phyloP scores from a whole-genome alignment of 2,797 vertebrate genomes.

The Tapera naevia region DNA sequence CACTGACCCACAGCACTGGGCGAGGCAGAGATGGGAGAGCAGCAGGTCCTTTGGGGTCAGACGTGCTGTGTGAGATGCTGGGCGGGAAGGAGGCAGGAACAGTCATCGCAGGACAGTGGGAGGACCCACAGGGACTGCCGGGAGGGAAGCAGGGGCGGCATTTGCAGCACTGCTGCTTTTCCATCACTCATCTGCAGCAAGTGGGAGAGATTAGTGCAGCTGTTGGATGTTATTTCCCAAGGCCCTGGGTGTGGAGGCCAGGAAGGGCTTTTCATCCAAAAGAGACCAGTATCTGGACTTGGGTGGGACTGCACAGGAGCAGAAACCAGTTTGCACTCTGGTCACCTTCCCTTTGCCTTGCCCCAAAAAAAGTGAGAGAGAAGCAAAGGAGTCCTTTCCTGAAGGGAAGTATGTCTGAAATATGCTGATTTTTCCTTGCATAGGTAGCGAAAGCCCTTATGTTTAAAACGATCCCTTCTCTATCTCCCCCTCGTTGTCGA shows the following conservation, averaged over 20 bases:
- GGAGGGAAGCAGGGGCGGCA: neutral
- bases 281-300: slow-evolving; percentile 63
- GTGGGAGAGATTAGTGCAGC: slow-evolving; percentile 75
- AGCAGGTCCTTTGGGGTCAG: neutral
- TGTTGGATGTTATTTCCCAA: slow-evolving; percentile 74
- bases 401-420: neutral
- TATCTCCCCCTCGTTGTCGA: neutral
- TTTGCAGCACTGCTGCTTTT: slow-evolving; percentile 16
- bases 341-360: neutral
- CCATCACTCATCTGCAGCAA: slow-evolving; percentile 52
- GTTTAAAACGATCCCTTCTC: neutral
- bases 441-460: neutral
- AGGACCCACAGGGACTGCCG: neutral
- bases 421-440: neutral
- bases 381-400: slow-evolving; percentile 50
- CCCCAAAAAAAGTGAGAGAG: neutral
- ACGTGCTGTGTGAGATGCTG: neutral
- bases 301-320: slow-evolving; percentile 52
- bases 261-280: slow-evolving; percentile 56
- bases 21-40: neutral
- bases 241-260: slow-evolving; percentile 22
- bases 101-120: neutral
- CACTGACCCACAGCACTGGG: neutral
- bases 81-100: neutral
- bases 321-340: slow-evolving; percentile 32